Base-by-base conservation (phyloP, 2,113 vertebrate species). In the Notiomystis cincta region DNA sequence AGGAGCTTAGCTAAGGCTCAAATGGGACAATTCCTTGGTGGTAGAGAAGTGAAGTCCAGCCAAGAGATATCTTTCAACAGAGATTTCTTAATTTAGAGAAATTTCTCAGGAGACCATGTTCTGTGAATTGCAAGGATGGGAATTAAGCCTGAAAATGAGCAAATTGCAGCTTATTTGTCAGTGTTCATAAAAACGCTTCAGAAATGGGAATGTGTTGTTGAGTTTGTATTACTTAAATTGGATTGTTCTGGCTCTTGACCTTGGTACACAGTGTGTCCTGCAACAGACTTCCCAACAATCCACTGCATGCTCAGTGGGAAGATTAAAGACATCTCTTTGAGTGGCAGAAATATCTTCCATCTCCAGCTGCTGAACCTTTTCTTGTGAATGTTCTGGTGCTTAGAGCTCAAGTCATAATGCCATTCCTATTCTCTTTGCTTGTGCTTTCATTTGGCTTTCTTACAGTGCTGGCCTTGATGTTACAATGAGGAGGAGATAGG, bases 401-500 rank as follows among this genome's bases (percentile, higher is more conserved):
- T 45, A 23, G 20, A n/a, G 25, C 28, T 54, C 15, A 44, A 42
- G 54, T 37, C 10, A 6, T 66, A 19, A 33, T 53, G 47, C 28
- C 17, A 7, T 51, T 78, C 40, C 1, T 38, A 0, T 61, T 40
- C 17, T 48, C 37, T 35, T 66, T 53, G 24, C 44, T 35, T 57
- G 31, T 16, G 4, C 48, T 54, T 87, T 56, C n/a, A 5, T 5
- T 40, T 0, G 2, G 30, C 13, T 27, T 60, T 53, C 6, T 35
- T 89, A 40, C 4, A 9, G 19, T 15, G 35, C 28, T 67, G 72
- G 27, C n/a, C 30, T 53, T 53, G 58, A 16, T 2, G 1, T 64
- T 76, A 15, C 0, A 1, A 2, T 15, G 45, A 48, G 44, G 30
- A 7, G 15, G 28, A 50, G 30, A 15, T 47, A 22, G 10, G 27